These are phyloP conservation scores for Laticauda colubrina DNA, from an alignment of 2,113 vertebrate species.

Conservation along the genomic window DNA sequence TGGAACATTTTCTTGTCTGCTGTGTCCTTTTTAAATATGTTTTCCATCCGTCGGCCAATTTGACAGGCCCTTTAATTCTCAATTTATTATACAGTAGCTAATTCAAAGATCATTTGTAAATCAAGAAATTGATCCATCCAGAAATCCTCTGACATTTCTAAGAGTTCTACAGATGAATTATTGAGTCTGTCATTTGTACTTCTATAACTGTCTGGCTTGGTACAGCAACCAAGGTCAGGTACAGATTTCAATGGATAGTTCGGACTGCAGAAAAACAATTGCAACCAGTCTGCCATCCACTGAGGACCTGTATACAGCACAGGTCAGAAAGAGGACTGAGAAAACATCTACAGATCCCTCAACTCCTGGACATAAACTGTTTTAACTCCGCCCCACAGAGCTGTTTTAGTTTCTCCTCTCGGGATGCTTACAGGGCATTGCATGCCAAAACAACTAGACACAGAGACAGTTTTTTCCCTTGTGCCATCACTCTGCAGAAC, in stretches of 20 bases:
- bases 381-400: not conserved
- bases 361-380: not conserved
- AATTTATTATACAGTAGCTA: not conserved
- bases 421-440: too few relatives aligned
- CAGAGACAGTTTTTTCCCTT: not conserved
- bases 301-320: not conserved
- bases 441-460: not conserved
- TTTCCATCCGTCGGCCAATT: too few relatives aligned
- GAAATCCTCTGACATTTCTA: not conserved
- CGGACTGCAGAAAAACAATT: not conserved
- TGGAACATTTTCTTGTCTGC: too few relatives aligned
- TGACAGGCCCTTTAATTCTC: not conserved
- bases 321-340: not conserved
- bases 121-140: not conserved
- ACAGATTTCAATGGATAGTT: not conserved
- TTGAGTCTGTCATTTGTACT: not conserved
- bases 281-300: not conserved
- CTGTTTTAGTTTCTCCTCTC: not conserved
- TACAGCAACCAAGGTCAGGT: not conserved
- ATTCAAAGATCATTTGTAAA: not conserved
- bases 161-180: not conserved
- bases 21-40: too few relatives aligned
- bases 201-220: not conserved
- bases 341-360: not conserved
- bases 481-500: not conserved